Conservation (phyloP, 1,140 invertebrate genomes). For the Achatina immaculata region DNA sequence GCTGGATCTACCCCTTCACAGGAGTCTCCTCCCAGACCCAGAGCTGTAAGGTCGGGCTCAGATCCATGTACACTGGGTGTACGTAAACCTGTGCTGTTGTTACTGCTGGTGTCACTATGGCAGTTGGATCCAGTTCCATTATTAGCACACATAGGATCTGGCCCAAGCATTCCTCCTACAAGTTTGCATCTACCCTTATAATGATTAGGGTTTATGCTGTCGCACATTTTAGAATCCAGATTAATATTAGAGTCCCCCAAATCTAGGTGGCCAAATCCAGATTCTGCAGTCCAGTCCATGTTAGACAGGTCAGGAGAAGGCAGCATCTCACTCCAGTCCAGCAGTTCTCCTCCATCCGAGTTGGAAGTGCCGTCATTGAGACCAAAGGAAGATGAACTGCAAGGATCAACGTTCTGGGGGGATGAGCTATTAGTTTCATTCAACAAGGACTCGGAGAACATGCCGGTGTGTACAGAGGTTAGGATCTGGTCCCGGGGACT, state of each 20-base stretch:
- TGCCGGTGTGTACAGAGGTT: slow-evolving; percentile 25
- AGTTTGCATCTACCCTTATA: not conserved
- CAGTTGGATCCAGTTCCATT: slow-evolving; percentile 6
- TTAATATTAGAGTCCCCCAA: slow-evolving; percentile 49
- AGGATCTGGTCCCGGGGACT: slow-evolving; percentile 32
- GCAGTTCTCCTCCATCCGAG: slow-evolving; percentile 47
- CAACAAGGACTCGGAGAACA: slow-evolving; percentile 6
- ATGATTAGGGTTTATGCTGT: not conserved
- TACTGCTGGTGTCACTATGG: slow-evolving; percentile 36
- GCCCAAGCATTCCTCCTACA: not conserved
- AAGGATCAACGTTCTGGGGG: not conserved
- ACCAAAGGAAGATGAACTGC: not conserved
- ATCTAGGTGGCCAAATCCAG: slow-evolving; percentile 54
- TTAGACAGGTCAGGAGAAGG: slow-evolving; percentile 56
- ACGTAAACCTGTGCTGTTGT: slow-evolving; percentile 25
- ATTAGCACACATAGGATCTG: not conserved
- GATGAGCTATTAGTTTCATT: not conserved
- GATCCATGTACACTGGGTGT: slow-evolving; percentile 49
- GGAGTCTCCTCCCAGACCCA: slow-evolving; percentile 50
- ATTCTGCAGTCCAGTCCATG: slow-evolving; percentile 67
- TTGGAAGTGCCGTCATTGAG: slow-evolving; percentile 17
- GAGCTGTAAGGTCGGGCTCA: slow-evolving; percentile 53
- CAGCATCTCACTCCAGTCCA: slow-evolving; percentile 64
- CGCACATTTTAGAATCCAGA: slow-evolving; percentile 3
- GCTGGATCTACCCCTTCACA: slow-evolving; percentile 49